Evolutionary conservation across 2,888 invertebrate genomes (phyloP).

Genomic region (Epicampocera succincta): DNA sequence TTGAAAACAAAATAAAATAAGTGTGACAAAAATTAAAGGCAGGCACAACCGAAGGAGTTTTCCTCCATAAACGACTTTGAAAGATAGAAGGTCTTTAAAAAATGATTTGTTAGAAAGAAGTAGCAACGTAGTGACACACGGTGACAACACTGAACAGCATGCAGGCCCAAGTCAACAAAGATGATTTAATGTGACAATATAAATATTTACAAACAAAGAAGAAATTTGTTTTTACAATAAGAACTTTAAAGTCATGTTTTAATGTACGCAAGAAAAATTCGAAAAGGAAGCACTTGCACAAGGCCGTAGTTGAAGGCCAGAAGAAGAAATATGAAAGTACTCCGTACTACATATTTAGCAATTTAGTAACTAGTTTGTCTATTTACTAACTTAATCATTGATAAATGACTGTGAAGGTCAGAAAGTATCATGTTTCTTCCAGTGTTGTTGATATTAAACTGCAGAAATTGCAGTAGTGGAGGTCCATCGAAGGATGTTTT

Average conservation of each 20-base stretch:
- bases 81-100: conserved; percentile 11
- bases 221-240: conserved; percentile 34
- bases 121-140: conserved; percentile 73
- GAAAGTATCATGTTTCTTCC: neutral
- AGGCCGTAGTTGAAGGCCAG: conserved; percentile 43
- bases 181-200: conserved; percentile 72
- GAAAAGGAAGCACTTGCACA: conserved; percentile 71
- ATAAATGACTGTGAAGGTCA: conserved; percentile 66
- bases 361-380: conserved; percentile 22
- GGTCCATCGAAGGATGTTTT: conserved; percentile 17
- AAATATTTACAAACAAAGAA: conserved; percentile 76
- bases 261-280: neutral
- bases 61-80: conserved; percentile 73
- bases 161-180: conserved; percentile 66
- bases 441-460: conserved; percentile 30
- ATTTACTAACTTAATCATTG: conserved; percentile 58
- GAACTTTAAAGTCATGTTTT: conserved; percentile 20
- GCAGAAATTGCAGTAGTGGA: conserved; percentile 35
- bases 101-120: conserved; percentile 35
- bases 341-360: conserved; percentile 24
- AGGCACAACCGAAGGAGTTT: conserved; percentile 1
- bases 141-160: conserved; percentile 50
- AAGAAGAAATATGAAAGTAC: conserved; percentile 27
- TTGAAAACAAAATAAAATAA: conserved; percentile 55
- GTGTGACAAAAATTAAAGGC: conserved; percentile 57